These are phyloP conservation scores for Podarcis siculus DNA, from an alignment of 2,797 vertebrate genomes.

Conservation along the genomic window DNA sequence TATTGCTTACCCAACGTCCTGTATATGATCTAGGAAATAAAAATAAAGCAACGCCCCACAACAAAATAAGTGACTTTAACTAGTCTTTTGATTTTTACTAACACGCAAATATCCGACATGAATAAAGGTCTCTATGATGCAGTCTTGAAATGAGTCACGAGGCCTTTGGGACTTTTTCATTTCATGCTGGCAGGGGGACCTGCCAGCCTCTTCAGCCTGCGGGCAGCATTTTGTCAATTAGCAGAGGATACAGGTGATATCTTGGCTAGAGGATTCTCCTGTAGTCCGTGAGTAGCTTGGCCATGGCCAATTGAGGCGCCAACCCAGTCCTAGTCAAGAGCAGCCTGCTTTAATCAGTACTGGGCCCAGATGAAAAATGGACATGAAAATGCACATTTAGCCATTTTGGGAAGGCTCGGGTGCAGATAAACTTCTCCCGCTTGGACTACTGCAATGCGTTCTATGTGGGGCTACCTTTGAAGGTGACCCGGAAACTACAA, in stretches of 20 bases:
- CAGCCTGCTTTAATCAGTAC: background rate
- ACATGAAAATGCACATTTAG: too few species aligned
- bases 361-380: background rate
- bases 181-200: background rate
- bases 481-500: too few species aligned
- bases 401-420: too few species aligned
- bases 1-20: conserved; percentile 36
- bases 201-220: too few species aligned
- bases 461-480: too few species aligned
- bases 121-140: background rate
- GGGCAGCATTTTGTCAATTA: background rate
- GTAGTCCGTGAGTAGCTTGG: background rate
- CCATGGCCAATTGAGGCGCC: background rate
- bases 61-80: conserved; percentile 40
- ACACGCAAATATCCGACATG: background rate
- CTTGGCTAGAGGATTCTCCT: conserved; percentile 49
- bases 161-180: too few species aligned
- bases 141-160: background rate
- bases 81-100: conserved; percentile 36
- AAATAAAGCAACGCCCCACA: conserved; percentile 4
- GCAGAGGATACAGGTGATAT: background rate
- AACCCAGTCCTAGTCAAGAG: too few species aligned
- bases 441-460: too few species aligned
- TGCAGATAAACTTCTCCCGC: too few species aligned
- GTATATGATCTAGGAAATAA: conserved; percentile 23